Evolutionary conservation across 2,888 invertebrate genomes (phyloP).

Genomic region (Eurytoma californica): DNA sequence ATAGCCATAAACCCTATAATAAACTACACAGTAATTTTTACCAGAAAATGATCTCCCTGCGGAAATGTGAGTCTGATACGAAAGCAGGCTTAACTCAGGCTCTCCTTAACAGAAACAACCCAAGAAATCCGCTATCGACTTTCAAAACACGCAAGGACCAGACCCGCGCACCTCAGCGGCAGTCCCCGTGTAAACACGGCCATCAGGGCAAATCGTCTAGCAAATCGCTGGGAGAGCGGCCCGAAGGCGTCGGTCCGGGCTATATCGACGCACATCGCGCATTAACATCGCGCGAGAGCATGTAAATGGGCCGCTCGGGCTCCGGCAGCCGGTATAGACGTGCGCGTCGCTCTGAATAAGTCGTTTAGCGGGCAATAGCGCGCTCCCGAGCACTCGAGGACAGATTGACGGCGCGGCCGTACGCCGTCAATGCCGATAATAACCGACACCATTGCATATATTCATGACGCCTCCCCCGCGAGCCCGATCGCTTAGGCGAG

Average conservation of each 20-base stretch:
- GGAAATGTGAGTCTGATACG: no score
- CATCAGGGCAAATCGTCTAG: background rate
- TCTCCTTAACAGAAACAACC: no score
- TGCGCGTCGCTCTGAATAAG: conserved; percentile 34
- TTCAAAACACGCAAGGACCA: background rate
- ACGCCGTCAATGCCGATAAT: conserved; percentile 45
- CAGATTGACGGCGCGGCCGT: conserved; percentile 10
- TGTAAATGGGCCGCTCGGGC: conserved; percentile 35
- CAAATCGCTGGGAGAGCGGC: background rate
- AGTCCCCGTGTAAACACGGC: background rate
- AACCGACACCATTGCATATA: conserved; percentile 44
- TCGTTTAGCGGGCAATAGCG: conserved; percentile 43
- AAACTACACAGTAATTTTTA: no score
- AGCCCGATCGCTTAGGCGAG: background rate
- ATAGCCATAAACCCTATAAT: no score
- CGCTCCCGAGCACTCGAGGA: conserved; percentile 29
- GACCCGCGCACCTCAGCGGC: background rate
- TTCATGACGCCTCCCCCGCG: conserved; percentile 24
- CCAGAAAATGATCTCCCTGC: no score
- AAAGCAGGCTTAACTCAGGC: no score
- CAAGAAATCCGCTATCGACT: no score
- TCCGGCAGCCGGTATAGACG: background rate
- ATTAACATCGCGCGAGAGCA: conserved; percentile 26
- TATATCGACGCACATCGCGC: background rate
- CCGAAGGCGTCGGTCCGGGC: background rate